Percentiles rank a stretch among this genome's conserved stretches.
phyloP scores from a whole-genome alignment of 2,113 vertebrate species.

The Halcyon senegalensis region DNA sequence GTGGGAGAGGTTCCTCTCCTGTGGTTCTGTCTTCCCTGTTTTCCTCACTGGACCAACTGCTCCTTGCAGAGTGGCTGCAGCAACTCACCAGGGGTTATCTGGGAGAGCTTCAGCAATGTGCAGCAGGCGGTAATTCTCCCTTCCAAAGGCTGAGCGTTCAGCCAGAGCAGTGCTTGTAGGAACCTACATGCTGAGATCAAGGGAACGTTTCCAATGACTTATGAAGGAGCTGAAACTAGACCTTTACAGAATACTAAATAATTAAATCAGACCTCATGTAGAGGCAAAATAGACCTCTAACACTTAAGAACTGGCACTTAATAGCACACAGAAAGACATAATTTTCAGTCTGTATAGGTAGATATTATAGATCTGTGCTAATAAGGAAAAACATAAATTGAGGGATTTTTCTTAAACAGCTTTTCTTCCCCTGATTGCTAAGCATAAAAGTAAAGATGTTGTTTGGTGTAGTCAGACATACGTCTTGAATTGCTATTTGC shows the following conservation, averaged over 20 bases:
- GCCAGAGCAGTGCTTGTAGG: not conserved
- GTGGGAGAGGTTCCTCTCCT: not conserved
- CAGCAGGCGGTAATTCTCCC: not conserved
- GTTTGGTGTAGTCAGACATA: not conserved
- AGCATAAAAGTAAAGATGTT: conserved; percentile 34
- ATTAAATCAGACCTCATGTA: conserved; percentile 42
- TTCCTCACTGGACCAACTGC: not conserved
- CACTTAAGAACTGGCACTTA: conserved; percentile 25
- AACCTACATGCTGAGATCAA: not conserved
- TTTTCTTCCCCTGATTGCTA: conserved; percentile 20
- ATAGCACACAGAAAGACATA: conserved; percentile 12
- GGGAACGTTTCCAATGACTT: conserved; percentile 32
- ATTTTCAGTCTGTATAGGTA: not conserved
- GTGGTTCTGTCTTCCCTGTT: not conserved
- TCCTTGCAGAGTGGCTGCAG: not conserved
- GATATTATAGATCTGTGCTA: conserved; percentile 5
- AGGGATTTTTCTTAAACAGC: conserved; percentile 29
- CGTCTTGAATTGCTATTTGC: conserved; percentile 12
- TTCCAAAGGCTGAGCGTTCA: not conserved
- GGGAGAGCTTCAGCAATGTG: not conserved
- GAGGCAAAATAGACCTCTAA: conserved; percentile 6
- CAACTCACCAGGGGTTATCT: fast-evolving
- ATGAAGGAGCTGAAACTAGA: conserved; percentile 10
- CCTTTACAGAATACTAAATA: conserved; percentile 39
- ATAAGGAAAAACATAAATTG: conserved; percentile 22